phyloP scores from a whole-genome alignment of 2,888 invertebrate genomes.

The Rhagophthalmus giganteus region DNA sequence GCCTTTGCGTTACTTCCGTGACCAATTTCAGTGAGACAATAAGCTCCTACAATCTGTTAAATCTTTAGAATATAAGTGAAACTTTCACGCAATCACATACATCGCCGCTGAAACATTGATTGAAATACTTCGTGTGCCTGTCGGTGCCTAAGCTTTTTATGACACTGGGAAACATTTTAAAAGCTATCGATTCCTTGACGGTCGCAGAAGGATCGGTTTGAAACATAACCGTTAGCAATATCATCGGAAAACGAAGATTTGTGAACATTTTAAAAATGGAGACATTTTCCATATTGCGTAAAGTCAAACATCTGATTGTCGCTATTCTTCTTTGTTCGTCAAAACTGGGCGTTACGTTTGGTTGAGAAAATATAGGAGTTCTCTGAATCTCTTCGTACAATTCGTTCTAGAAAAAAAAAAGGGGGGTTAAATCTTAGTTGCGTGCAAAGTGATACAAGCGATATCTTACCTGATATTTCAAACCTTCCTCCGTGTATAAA shows the following conservation, averaged over 20 bases:
- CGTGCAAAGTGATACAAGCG: no score
- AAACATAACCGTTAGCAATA: constrained; percentile 60
- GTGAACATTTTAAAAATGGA: constrained; percentile 59
- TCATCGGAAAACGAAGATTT: constrained; percentile 58
- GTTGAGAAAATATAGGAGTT: constrained; percentile 43
- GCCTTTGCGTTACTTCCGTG: constrained; percentile 90
- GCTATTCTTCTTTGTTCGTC: constrained; percentile 59
- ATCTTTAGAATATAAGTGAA: neutral
- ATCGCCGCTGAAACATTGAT: constrained; percentile 49
- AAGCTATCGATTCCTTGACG: constrained; percentile 67
- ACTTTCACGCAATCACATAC: constrained; percentile 35
- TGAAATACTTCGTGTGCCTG: constrained; percentile 63
- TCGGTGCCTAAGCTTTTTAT: constrained; percentile 67
- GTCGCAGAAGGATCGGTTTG: constrained; percentile 65
- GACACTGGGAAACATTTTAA: constrained; percentile 66
- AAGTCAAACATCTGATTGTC: constrained; percentile 63
- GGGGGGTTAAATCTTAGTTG: neutral
- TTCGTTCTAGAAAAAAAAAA: constrained; percentile 40
- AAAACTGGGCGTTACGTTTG: constrained; percentile 32
- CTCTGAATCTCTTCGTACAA: constrained; percentile 40
- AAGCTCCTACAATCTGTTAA: constrained; percentile 67
- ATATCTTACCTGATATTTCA: constrained; percentile 57
- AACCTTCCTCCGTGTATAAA: constrained; percentile 59
- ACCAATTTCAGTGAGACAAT: constrained; percentile 85
- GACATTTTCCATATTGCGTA: constrained; percentile 68